Percentiles rank a stretch among this genome's conserved stretches.
Evolutionary conservation across 1,140 invertebrate genomes (phyloP).

Genomic region (Sinonovacula constricta): DNA sequence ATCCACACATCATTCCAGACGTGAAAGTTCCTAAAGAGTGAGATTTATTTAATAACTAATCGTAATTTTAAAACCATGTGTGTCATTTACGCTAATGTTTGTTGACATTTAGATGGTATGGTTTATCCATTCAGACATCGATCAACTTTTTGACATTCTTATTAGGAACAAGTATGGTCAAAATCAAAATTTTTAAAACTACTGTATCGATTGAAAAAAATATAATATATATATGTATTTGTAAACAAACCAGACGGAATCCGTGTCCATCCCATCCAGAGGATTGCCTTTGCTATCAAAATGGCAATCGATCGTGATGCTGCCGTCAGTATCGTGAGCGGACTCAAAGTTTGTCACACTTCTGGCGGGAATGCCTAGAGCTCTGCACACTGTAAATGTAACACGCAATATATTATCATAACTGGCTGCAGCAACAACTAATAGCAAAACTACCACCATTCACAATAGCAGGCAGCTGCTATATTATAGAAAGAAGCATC

Average conservation of each 20-base stretch:
- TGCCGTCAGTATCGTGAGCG: slow-evolving; percentile 97
- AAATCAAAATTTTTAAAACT: background rate
- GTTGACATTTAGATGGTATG: background rate
- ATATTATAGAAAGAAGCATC: too few relatives aligned
- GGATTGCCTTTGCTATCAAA: slow-evolving; percentile 87
- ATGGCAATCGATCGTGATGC: slow-evolving; percentile 90
- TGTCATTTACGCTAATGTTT: background rate
- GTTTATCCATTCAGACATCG: background rate
- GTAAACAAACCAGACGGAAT: slow-evolving; percentile 59
- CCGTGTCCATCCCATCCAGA: background rate
- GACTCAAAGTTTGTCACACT: slow-evolving; percentile 93
- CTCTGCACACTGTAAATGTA: slow-evolving; percentile 87
- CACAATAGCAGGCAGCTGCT: too few relatives aligned
- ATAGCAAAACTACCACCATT: too few relatives aligned
- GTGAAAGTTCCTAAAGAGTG: slow-evolving; percentile 87
- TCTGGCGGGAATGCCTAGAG: slow-evolving; percentile 91
- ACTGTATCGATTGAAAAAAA: background rate
- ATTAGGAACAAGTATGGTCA: background rate
- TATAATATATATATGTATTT: background rate
- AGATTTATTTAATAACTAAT: background rate
- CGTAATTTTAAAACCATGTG: background rate
- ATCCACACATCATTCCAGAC: slow-evolving; percentile 98
- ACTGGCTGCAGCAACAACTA: too few relatives aligned
- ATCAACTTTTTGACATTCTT: background rate
- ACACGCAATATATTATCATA: too few relatives aligned